Base-by-base conservation (phyloP, 2,888 invertebrate genomes). In the Thecocarcelia acutangulata region DNA sequence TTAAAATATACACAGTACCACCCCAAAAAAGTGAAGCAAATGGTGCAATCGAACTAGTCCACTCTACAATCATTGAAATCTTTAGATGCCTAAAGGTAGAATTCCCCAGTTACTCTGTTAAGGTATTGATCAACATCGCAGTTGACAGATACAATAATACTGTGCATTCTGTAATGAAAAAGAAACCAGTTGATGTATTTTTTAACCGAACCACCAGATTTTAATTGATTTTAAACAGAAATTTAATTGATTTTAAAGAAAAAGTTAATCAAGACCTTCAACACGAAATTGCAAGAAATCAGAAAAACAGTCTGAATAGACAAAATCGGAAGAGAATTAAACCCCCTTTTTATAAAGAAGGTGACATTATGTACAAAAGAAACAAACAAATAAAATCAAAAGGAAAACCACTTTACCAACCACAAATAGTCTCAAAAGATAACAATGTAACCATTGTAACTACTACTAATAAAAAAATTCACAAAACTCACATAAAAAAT, bases 191-290 rank as follows among this genome's bases (percentile, higher is more conserved):
- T 56, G 54, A 56, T 15, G 54, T 56, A 33, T 56, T 56, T 56
- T 56, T 56, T 33, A 56, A 56, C 33, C 54, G 54, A 56, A 56
- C 54, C 8, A 33, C 54, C 9, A 56, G 33, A 56, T n/a, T n/a
- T n/a, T n/a, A n/a, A n/a, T n/a, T n/a, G n/a, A n/a, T n/a, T n/a
- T n/a, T n/a, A n/a, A n/a, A n/a, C n/a, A n/a, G n/a, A n/a, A n/a
- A n/a, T n/a, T n/a, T n/a, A n/a, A n/a, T n/a, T n/a, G n/a, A n/a
- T n/a, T n/a, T n/a, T n/a, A n/a, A n/a, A n/a, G n/a, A n/a, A 56
- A 13, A 50, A 50, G 19, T 50, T 50, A 50, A 50, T 50, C 50
- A 50, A 50, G 12, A 50, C 50, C 13, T 50, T 21, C 50, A 50
- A 9, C 21, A 50, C 50, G 21, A 50, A 50, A 50, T 50, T 13